phyloP scores from a whole-genome alignment of 2,113 vertebrate genomes.

The Tachuris rubrigastra region DNA sequence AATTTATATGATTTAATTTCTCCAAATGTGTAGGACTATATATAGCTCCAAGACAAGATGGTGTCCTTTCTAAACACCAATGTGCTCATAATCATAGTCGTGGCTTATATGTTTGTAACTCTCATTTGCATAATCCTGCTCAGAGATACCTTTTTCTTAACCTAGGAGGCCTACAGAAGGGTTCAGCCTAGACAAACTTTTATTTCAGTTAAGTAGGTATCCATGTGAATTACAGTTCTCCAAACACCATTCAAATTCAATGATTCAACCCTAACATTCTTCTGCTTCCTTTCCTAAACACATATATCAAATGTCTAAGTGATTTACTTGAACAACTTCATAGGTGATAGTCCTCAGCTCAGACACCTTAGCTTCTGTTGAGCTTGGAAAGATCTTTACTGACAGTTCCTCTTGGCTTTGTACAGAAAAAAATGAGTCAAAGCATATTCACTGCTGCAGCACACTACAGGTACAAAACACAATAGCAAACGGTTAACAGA shows the following conservation, averaged over 20 bases:
- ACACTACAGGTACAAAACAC: background rate
- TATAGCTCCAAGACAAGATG: background rate
- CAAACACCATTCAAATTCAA: background rate
- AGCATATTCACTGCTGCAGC: background rate
- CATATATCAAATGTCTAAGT: background rate
- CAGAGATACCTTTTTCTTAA: background rate
- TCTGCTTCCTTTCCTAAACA: background rate
- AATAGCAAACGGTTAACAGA: background rate
- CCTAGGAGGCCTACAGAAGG: background rate
- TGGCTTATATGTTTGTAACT: background rate
- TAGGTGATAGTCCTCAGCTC: background rate
- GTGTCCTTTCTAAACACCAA: background rate
- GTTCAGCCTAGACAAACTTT: background rate
- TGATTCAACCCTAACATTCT: background rate
- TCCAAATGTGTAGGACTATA: background rate
- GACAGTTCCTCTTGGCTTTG: background rate
- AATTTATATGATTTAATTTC: background rate
- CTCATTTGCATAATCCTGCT: background rate
- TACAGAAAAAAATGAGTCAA: background rate
- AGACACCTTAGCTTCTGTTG: background rate
- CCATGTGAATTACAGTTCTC: background rate
- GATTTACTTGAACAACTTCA: background rate
- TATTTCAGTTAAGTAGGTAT: background rate
- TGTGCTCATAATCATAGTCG: background rate
- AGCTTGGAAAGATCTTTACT: background rate